These are phyloP conservation scores for Synanthedon formicaeformis DNA, from an alignment of 2,888 invertebrate genomes.

Conservation along the genomic window DNA sequence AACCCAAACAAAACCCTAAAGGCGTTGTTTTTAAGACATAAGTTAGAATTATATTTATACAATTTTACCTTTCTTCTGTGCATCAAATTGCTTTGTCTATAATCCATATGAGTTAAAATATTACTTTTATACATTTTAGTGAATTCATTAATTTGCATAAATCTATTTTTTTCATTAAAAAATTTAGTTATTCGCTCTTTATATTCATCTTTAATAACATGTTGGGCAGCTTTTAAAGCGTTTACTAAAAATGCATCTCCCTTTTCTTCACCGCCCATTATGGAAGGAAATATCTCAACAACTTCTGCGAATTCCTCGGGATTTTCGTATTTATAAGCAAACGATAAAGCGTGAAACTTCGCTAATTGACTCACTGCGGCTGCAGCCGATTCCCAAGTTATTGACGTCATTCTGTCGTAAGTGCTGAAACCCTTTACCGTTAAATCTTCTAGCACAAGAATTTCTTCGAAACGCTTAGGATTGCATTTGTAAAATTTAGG, in stretches of 20 bases:
- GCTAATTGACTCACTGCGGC: slow-evolving; percentile 21
- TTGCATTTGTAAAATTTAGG: slow-evolving; percentile 15
- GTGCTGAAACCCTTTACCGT: slow-evolving; percentile 18
- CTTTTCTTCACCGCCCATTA: background rate
- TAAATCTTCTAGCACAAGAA: slow-evolving; percentile 22
- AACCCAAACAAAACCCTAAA: no score
- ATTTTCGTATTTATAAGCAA: slow-evolving; percentile 22
- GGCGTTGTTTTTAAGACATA: no score
- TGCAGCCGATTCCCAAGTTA: slow-evolving; percentile 26
- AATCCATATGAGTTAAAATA: slow-evolving; percentile 2
- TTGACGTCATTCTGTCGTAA: slow-evolving; percentile 20
- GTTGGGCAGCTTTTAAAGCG: background rate
- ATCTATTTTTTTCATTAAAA: background rate
- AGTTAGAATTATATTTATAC: background rate
- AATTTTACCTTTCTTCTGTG: background rate
- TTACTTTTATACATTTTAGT: background rate
- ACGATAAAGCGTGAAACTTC: slow-evolving; percentile 32
- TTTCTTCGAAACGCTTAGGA: slow-evolving; percentile 9
- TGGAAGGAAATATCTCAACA: background rate
- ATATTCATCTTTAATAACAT: background rate
- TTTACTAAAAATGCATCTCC: background rate
- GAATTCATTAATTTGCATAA: background rate
- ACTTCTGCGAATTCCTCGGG: slow-evolving; percentile 19
- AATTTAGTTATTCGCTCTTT: background rate
- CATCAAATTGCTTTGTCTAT: slow-evolving; percentile 2